Base-by-base conservation (phyloP, 2,797 vertebrate genomes). In the Darevskia nairensis region DNA sequence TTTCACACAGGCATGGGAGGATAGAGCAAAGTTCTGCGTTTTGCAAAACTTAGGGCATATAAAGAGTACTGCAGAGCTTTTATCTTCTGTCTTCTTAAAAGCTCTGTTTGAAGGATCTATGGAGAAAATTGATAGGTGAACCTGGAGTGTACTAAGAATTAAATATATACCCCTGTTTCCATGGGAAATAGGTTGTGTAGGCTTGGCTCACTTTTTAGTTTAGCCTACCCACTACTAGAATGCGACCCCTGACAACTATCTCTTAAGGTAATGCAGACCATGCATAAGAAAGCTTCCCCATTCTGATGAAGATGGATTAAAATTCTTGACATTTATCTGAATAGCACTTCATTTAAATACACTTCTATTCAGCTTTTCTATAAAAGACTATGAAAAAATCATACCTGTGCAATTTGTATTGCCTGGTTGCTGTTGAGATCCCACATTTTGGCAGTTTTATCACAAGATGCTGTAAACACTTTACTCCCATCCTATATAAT, bases 391-490 rank as follows among this genome's bases (percentile, higher is more conserved):
- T 25, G 13, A 75, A 59, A 68, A 74, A 41, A 69, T n/a, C 8
- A 71, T 94, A 99, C 99, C 96, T 99, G 99, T 91, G 99, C 99
- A 39, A 99, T 98, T 96, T 99, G 99, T 96, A 99, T 98, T 1
- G 98, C 98, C 91, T 99, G 99, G 88, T 99, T 99, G 92, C 98
- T 99, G 96, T 99, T 99, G 82, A 99, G 98, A 96, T 99, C 99
- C 99, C 99, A 99, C 99, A 99, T 99, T 96, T 99, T 99, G 86
- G 99, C 99, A 27, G 98, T 99, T 97, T 99, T 99, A 95, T 99
- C 99, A 96, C 99, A 99, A 0, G 99, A 99, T 23, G 98, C 99
- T 84, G 98, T 99, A 93, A 99, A 99, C 46, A 99, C 99, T 97
- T 99, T 99, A 96, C 98, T 99, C 64, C 99, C 99, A 92, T 99